Evolutionary conservation across 2,888 invertebrate species (phyloP).

Genomic region (Tryphoninae sp.): DNA sequence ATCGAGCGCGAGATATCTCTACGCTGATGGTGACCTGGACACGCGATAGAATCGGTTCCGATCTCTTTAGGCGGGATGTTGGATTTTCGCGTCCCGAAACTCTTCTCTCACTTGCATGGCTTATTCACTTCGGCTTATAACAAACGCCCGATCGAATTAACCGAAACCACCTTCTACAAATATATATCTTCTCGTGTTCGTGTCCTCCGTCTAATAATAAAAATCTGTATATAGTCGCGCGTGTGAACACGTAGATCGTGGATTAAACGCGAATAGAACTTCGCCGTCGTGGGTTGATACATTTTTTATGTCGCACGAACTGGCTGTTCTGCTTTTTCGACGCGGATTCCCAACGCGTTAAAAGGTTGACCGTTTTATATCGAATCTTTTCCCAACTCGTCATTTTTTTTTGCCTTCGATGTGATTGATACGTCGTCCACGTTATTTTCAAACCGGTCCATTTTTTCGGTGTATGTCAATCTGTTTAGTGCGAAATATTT

Average conservation of each 20-base stretch:
- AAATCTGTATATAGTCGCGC: neutral
- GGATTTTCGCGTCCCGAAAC: neutral
- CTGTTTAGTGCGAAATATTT: neutral
- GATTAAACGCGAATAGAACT: too few relatives aligned
- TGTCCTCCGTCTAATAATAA: conserved; percentile 24
- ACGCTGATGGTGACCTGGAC: neutral
- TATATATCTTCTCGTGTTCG: conserved; percentile 15
- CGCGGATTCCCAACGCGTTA: neutral
- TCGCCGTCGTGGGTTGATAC: too few relatives aligned
- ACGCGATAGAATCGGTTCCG: neutral
- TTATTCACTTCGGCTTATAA: conserved; percentile 21
- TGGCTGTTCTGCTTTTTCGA: too few relatives aligned
- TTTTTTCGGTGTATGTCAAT: conserved; percentile 5
- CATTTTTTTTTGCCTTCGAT: neutral
- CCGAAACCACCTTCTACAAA: neutral
- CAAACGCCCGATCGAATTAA: neutral
- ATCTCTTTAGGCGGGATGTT: conserved; percentile 1
- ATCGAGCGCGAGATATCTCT: conserved; percentile 16
- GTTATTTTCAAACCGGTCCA: conserved; percentile 3
- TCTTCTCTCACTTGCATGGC: conserved; percentile 18
- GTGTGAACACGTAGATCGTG: too few relatives aligned
- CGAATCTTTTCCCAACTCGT: neutral
- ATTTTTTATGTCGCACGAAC: too few relatives aligned
- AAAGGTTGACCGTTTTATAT: neutral
- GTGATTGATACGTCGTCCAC: neutral